Conservation (phyloP, 2,888 invertebrate genomes). For the Microchrysa polita region DNA sequence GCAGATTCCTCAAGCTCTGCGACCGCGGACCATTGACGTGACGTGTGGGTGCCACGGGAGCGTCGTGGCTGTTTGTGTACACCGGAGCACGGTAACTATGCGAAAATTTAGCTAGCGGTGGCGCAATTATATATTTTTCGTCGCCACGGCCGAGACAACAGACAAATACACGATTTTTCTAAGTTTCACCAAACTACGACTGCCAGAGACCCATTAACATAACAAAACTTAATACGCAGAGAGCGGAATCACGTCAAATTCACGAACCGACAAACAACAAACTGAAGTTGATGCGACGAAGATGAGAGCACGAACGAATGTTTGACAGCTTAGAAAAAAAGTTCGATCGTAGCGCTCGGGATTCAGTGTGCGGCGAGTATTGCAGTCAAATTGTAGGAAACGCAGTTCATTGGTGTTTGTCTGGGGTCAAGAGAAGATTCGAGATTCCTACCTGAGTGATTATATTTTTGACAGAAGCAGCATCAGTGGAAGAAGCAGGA, state of each 20-base stretch:
- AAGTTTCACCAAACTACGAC: conserved; percentile 1
- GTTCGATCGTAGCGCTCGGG: background rate
- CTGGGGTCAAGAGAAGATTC: background rate
- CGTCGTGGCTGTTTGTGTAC: background rate
- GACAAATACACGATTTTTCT: background rate
- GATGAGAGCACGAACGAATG: background rate
- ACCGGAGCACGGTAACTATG: background rate
- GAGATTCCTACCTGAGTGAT: background rate
- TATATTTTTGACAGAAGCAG: no score
- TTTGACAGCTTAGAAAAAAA: background rate
- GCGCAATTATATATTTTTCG: background rate
- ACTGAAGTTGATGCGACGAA: conserved; percentile 37
- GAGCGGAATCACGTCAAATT: conserved; percentile 35
- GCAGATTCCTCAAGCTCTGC: conserved; percentile 8
- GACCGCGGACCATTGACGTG: background rate
- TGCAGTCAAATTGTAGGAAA: background rate
- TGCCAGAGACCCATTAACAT: conserved; percentile 5
- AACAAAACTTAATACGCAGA: background rate
- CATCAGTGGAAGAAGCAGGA: no score
- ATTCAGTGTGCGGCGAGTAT: background rate
- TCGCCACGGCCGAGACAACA: background rate
- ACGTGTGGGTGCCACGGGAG: conserved; percentile 36
- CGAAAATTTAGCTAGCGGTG: background rate
- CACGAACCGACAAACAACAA: conserved; percentile 41
- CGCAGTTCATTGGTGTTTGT: background rate